Evolutionary conservation across 2,113 vertebrate genomes (phyloP).

Genomic region (Psammodynastes pulverulentus): DNA sequence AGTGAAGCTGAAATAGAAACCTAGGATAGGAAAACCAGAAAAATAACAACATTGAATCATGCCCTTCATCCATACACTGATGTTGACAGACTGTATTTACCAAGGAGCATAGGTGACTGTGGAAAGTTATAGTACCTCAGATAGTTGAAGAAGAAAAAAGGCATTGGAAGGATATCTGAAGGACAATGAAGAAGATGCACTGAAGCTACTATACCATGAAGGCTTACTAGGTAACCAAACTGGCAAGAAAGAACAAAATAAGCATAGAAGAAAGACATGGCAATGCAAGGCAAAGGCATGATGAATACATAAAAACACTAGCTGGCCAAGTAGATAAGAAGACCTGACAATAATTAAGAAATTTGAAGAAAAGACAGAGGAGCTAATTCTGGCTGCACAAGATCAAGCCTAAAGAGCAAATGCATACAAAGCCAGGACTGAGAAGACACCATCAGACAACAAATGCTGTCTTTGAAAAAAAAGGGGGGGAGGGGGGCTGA

Average conservation of each 20-base stretch:
- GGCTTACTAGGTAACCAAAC: neutral
- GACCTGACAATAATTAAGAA: neutral
- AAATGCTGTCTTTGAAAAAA: neutral
- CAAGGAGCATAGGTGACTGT: neutral
- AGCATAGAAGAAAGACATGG: neutral
- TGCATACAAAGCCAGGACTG: neutral
- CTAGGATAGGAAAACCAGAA: neutral
- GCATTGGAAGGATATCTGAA: neutral
- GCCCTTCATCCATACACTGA: neutral
- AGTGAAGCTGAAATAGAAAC: neutral
- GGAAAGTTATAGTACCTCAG: neutral
- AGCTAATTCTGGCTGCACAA: neutral
- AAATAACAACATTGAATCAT: neutral
- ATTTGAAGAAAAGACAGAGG: neutral
- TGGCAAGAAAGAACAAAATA: neutral
- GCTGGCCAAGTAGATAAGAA: neutral
- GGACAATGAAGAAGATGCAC: neutral
- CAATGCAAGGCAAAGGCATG: neutral
- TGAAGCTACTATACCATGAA: neutral
- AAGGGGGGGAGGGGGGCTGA: neutral
- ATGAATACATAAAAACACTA: neutral
- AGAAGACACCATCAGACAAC: neutral
- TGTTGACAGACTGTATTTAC: neutral
- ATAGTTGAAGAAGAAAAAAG: neutral
- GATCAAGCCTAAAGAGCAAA: neutral